Evolutionary conservation across 1,140 invertebrate genomes (phyloP).

Genomic region (Limonius californicus): DNA sequence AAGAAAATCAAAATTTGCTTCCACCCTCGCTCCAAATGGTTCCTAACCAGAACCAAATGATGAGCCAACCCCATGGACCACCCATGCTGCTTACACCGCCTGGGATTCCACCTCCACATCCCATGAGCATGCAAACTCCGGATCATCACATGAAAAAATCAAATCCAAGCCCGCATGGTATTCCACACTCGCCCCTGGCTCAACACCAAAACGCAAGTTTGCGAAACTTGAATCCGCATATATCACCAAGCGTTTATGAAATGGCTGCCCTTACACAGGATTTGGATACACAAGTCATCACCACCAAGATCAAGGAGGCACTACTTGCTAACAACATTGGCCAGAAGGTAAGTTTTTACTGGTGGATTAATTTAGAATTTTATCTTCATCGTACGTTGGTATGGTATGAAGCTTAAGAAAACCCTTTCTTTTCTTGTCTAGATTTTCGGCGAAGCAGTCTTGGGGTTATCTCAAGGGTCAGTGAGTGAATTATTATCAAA

Average conservation of each 20-base stretch:
- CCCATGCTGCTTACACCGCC: conserved; percentile 61
- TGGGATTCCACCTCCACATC: conserved; percentile 61
- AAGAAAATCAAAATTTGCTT: conserved; percentile 56
- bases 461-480: conserved; percentile 94
- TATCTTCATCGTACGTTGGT: too few relatives aligned
- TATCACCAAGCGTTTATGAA: conserved; percentile 87
- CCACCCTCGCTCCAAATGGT: conserved; percentile 52
- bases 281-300: conserved; percentile 93
- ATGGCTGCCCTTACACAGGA: conserved; percentile 95
- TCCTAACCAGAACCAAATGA: conserved; percentile 41
- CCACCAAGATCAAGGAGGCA: conserved; percentile 95
- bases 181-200: conserved; percentile 57
- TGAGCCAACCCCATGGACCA: conserved; percentile 50
- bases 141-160: conserved; percentile 54
- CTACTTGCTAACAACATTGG: conserved; percentile 95
- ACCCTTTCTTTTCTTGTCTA: too few relatives aligned
- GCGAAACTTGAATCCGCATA: conserved; percentile 70
- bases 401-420: conserved; percentile 9
- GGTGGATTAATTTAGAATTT: too few relatives aligned
- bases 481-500: conserved; percentile 96
- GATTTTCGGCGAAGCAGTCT: conserved; percentile 94
- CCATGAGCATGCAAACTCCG: conserved; percentile 54
- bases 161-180: conserved; percentile 51
- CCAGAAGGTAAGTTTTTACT: conserved; percentile 74
- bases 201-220: conserved; percentile 62